These are phyloP conservation scores for Dipus sagitta DNA, from an alignment of 2,797 vertebrate genomes.

Conservation along the genomic window DNA sequence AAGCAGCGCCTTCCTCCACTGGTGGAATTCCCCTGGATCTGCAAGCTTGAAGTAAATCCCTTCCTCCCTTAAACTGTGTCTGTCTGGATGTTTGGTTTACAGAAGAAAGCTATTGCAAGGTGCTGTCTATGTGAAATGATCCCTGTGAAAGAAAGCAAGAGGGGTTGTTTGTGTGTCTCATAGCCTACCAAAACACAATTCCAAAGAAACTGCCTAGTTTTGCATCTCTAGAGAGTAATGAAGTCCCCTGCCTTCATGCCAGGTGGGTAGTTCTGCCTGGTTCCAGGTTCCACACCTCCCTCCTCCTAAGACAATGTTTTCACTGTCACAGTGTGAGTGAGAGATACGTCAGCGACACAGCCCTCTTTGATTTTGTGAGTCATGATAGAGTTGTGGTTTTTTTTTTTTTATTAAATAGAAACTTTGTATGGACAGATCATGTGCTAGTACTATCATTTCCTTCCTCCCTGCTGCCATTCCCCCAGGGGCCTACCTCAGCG, in stretches of 20 bases:
- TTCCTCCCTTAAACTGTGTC: too few species aligned
- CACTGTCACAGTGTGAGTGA: background rate
- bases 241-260: background rate
- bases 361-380: slow-evolving; percentile 28
- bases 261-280: background rate
- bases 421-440: too few species aligned
- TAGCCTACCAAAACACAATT: background rate
- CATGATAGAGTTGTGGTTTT: slow-evolving; percentile 32
- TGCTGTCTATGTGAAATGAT: background rate
- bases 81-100: too few species aligned
- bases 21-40: too few species aligned
- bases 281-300: background rate
- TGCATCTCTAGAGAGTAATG: slow-evolving; percentile 1
- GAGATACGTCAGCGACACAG: slow-evolving; percentile 9
- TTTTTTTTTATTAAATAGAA: too few species aligned
- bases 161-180: background rate
- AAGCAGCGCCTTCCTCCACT: too few species aligned
- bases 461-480: too few species aligned
- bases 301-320: background rate
- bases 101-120: background rate
- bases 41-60: too few species aligned
- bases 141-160: background rate
- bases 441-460: too few species aligned
- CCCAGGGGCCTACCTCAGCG: too few species aligned
- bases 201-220: background rate